Conservation (phyloP, 2,888 invertebrate genomes). For the Aradus depressus region DNA sequence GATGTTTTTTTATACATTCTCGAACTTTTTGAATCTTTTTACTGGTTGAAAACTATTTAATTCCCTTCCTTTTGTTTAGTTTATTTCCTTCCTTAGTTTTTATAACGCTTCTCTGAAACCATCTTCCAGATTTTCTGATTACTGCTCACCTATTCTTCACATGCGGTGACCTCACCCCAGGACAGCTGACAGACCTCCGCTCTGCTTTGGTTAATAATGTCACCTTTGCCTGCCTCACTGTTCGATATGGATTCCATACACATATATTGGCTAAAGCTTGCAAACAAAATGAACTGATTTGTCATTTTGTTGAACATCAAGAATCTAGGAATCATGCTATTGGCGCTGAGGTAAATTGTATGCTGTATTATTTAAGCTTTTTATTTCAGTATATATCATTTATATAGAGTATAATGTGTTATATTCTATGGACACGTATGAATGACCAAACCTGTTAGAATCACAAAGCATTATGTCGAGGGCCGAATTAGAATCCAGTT, state of each 20-base stretch:
- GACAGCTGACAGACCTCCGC: conserved; percentile 81
- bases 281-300: conserved; percentile 43
- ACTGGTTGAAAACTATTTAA: neutral
- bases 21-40: neutral
- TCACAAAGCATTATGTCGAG: no score
- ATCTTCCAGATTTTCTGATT: conserved; percentile 81
- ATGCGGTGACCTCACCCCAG: conserved; percentile 56
- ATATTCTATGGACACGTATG: no score
- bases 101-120: no score
- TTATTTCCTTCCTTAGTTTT: conserved; percentile 21
- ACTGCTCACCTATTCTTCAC: conserved; percentile 79
- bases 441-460: no score
- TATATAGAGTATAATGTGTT: no score
- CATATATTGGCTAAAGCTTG: conserved; percentile 47
- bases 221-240: conserved; percentile 82
- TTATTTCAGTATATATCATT: neutral
- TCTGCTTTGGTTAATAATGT: conserved; percentile 94
- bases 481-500: no score
- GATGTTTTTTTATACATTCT: neutral
- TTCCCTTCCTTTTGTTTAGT: neutral
- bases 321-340: conserved; percentile 48
- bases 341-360: conserved; percentile 47
- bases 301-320: conserved; percentile 53
- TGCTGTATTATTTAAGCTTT: no score
- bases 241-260: conserved; percentile 75